Percentiles rank a stretch among this genome's conserved stretches.
Evolutionary conservation across 2,113 vertebrate genomes (phyloP).

Genomic region (Ictalurus furcatus): DNA sequence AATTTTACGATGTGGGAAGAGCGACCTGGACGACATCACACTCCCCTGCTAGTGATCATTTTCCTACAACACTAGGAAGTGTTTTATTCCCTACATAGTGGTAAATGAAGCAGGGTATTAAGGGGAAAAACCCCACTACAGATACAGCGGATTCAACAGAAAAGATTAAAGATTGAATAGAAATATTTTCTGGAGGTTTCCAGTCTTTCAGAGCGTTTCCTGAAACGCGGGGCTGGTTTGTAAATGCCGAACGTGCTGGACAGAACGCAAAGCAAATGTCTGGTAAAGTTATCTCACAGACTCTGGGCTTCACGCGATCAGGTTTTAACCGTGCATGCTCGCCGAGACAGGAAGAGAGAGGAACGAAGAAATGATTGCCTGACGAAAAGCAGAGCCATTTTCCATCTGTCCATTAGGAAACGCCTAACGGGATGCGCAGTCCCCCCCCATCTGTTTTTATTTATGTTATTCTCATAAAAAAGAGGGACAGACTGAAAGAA

Average conservation of each 20-base stretch:
- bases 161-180: background rate
- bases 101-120: background rate
- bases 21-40: too few relatives aligned
- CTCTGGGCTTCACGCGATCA: background rate
- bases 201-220: background rate
- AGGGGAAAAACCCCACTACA: background rate
- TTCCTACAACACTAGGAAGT: background rate
- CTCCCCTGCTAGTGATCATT: background rate
- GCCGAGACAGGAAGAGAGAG: background rate
- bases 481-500: background rate
- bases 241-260: background rate
- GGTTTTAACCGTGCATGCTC: slow-evolving; percentile 2
- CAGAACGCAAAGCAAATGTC: background rate
- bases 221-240: background rate
- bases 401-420: slow-evolving; percentile 16
- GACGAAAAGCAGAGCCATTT: slow-evolving; percentile 13
- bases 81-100: background rate
- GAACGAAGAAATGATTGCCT: slow-evolving; percentile 10
- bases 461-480: slow-evolving; percentile 13
- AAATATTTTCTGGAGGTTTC: background rate
- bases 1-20: too few relatives aligned
- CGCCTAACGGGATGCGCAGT: background rate
- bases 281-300: slow-evolving; percentile 10
- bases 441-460: background rate
- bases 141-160: background rate